These are phyloP conservation scores for Porites divaricata DNA, from an alignment of 92 coral and sea anemone genomes.

Conservation along the genomic window DNA sequence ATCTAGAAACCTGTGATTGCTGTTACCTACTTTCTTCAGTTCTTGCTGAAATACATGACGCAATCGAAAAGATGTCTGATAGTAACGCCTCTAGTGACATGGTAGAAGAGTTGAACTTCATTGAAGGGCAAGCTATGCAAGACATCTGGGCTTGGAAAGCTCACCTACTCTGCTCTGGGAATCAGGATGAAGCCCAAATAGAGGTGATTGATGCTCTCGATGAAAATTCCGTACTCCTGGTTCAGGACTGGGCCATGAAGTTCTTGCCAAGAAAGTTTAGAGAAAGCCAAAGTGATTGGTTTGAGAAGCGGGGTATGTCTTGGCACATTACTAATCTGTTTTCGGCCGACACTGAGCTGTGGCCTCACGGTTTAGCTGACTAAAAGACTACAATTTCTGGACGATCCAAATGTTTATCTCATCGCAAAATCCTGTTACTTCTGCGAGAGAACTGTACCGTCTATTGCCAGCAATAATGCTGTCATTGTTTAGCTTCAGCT, in stretches of 20 bases:
- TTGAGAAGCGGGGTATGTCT: constrained; percentile 29
- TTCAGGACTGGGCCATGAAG: constrained; percentile 52
- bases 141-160: constrained; percentile 23
- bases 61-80: constrained; percentile 16
- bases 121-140: constrained; percentile 19
- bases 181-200: constrained; percentile 42
- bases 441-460: no score
- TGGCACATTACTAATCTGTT: constrained; percentile 36
- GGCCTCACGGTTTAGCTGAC: no score
- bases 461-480: no score
- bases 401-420: no score
- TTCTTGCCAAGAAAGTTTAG: constrained; percentile 36
- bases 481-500: no score
- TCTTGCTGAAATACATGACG: constrained; percentile 15
- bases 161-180: constrained; percentile 37
- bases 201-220: constrained; percentile 24
- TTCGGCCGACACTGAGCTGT: no score
- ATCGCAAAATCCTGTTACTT: no score
- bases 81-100: neutral
- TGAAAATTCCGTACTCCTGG: constrained; percentile 27
- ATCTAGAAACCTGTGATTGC: constrained; percentile 31
- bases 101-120: constrained; percentile 23
- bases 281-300: constrained; percentile 54
- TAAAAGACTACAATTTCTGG: no score
- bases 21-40: constrained; percentile 19